Conservation (phyloP, 2,888 invertebrate species). For the Sarcophaga carnaria region DNA sequence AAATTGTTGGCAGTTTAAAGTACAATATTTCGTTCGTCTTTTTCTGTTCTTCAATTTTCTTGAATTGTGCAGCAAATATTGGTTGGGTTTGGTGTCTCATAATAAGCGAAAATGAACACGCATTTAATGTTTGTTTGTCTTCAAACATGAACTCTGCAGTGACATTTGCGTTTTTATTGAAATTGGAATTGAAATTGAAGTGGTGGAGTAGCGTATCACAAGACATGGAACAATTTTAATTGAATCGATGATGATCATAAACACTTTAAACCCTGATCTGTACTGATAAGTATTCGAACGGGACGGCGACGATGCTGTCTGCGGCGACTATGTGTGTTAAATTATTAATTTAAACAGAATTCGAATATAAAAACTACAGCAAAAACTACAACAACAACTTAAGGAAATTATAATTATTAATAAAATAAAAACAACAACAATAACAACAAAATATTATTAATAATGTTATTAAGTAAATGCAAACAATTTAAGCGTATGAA, state of each 20-base stretch:
- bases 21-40: neutral
- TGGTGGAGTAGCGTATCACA: slow-evolving; percentile 10
- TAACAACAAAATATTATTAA: slow-evolving; percentile 60
- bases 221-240: slow-evolving; percentile 57
- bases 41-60: neutral
- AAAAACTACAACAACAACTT: neutral
- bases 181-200: slow-evolving; percentile 38
- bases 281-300: neutral
- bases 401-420: slow-evolving; percentile 15
- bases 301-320: too few species aligned
- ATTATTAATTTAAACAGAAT: slow-evolving; percentile 57
- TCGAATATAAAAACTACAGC: slow-evolving; percentile 9
- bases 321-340: slow-evolving; percentile 1
- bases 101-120: too few species aligned
- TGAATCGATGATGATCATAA: slow-evolving; percentile 68
- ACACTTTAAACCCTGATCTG: slow-evolving; percentile 62
- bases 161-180: slow-evolving; percentile 65
- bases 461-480: slow-evolving; percentile 63
- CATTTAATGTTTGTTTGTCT: too few species aligned
- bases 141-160: slow-evolving; percentile 41
- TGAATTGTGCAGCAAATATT: neutral
- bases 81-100: neutral
- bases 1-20: neutral
- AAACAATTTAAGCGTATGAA: neutral
- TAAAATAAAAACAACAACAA: neutral